Evolutionary conservation across 2,797 vertebrate genomes (phyloP).

Genomic region (Fistularia tabacaria): DNA sequence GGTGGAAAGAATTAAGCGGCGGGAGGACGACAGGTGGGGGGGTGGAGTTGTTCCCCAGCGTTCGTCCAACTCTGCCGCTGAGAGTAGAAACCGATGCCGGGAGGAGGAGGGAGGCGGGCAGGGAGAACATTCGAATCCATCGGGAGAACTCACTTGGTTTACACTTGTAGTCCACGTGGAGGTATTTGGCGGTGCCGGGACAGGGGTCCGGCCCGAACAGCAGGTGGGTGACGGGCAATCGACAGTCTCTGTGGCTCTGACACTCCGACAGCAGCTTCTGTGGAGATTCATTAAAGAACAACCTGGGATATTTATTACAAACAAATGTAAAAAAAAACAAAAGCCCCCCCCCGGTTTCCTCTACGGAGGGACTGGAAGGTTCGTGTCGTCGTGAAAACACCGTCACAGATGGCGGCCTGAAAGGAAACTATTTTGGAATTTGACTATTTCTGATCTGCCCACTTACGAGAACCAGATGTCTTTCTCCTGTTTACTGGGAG

Average conservation of each 20-base stretch:
- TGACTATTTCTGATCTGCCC: too few relatives aligned
- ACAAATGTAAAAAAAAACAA: neutral
- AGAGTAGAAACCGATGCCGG: neutral
- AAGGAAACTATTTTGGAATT: too few relatives aligned
- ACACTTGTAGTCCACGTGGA: constrained; percentile 95
- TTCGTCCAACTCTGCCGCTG: too few relatives aligned
- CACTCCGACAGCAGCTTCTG: constrained; percentile 97
- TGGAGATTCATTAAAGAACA: neutral
- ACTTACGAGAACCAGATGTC: too few relatives aligned
- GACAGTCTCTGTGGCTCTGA: constrained; percentile 90
- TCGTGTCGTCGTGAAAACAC: too few relatives aligned
- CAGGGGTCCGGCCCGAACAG: constrained; percentile 93
- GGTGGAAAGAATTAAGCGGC: neutral
- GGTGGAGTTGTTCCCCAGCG: too few relatives aligned
- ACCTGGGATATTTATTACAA: neutral
- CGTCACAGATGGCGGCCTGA: too few relatives aligned
- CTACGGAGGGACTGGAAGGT: too few relatives aligned
- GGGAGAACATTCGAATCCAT: too few relatives aligned
- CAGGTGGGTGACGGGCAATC: constrained; percentile 88
- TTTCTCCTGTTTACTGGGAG: too few relatives aligned
- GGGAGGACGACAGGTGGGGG: neutral
- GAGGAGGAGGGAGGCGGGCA: too few relatives aligned
- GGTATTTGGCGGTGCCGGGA: constrained; percentile 89
- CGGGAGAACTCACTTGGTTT: constrained; percentile 89
- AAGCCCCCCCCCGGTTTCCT: too few relatives aligned